phyloP scores from a whole-genome alignment of 2,797 vertebrate genomes.

The Sardinella longiceps region DNA sequence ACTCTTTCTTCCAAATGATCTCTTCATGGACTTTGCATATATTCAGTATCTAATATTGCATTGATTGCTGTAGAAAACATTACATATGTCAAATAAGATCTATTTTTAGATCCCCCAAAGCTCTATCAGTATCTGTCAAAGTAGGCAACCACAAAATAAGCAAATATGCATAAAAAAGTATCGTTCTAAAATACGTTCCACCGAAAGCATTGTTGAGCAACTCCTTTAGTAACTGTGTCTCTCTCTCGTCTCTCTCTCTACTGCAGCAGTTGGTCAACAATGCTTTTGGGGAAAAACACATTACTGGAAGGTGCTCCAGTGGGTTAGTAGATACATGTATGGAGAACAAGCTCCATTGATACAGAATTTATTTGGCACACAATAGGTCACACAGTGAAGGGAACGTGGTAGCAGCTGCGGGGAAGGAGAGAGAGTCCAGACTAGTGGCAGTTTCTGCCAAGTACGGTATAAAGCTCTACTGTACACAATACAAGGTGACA shows the following conservation, averaged over 20 bases:
- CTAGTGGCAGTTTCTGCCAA: not conserved
- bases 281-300: not conserved
- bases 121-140: not conserved
- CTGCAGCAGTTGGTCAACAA: not conserved
- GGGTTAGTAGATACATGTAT: not conserved
- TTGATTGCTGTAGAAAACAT: not conserved
- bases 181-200: not conserved
- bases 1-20: not conserved
- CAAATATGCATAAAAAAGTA: not conserved
- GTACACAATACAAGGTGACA: not conserved
- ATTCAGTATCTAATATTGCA: constrained; percentile 1
- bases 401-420: constrained; percentile 4
- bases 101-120: not conserved
- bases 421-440: not conserved
- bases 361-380: constrained; percentile 1
- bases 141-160: not conserved
- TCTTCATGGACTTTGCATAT: not conserved
- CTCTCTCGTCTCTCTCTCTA: not conserved
- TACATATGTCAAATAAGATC: not conserved
- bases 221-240: not conserved
- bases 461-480: not conserved
- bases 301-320: not conserved
- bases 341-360: not conserved
- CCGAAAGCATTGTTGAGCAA: not conserved
- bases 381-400: constrained; percentile 5